These are phyloP conservation scores for Parasteatoda lunata DNA, from an alignment of 2,888 invertebrate genomes.

Conservation along the genomic window DNA sequence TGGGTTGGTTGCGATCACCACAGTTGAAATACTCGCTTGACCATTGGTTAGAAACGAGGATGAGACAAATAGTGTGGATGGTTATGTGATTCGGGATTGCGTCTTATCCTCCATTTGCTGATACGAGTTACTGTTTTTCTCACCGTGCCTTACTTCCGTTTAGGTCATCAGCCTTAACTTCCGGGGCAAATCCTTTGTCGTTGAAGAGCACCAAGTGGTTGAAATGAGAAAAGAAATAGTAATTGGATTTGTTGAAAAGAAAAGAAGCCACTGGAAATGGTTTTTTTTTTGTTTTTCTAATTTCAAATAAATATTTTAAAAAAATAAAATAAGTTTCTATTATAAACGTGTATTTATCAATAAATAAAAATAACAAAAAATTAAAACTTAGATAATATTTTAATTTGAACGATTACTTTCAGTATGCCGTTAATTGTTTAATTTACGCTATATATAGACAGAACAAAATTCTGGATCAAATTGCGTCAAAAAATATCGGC, in stretches of 20 bases:
- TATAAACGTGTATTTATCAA: no score
- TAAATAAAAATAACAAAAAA: no score
- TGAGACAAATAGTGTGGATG: conserved; percentile 40
- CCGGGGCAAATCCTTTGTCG: conserved; percentile 28
- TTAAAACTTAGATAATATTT: no score
- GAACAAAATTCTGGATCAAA: no score
- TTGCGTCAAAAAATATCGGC: no score
- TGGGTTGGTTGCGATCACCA: conserved; percentile 11
- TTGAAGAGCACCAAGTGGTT: not conserved
- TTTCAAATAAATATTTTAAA: no score
- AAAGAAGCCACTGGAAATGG: not conserved
- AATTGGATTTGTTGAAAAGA: not conserved
- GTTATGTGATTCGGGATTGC: conserved; percentile 29
- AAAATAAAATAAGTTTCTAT: no score
- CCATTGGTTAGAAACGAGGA: conserved; percentile 35
- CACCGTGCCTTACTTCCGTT: conserved; percentile 3
- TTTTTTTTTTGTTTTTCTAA: not conserved
- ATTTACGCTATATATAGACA: no score
- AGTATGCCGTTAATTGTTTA: no score
- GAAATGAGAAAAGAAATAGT: not conserved
- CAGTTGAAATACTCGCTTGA: not conserved
- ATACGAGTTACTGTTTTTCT: conserved; percentile 20
- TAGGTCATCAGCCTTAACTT: conserved; percentile 10
- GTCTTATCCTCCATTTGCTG: conserved; percentile 38
- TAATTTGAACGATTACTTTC: no score